Evolutionary conservation across 2,888 invertebrate species (phyloP).

Genomic region (Fabriciana adippe): DNA sequence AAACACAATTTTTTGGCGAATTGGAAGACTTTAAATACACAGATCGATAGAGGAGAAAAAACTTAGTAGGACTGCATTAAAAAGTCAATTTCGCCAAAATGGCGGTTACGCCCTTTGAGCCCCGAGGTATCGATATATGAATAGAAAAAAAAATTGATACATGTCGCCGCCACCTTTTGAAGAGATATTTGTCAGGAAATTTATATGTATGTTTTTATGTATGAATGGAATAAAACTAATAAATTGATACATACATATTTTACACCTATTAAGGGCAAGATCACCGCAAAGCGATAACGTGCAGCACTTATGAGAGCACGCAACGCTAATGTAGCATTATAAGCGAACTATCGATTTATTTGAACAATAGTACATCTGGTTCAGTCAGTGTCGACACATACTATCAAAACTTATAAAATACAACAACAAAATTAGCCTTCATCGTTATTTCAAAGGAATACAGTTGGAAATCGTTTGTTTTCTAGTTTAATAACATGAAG

Average conservation of each 20-base stretch:
- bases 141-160: no score
- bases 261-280: slow-evolving; percentile 22
- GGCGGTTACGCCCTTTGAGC: no score
- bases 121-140: no score
- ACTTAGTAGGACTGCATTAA: no score
- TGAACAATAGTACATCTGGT: slow-evolving; percentile 41
- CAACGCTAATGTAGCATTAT: slow-evolving; percentile 32
- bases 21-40: no score
- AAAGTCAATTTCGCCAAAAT: no score
- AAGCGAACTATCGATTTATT: slow-evolving; percentile 40
- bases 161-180: no score
- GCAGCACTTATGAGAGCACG: slow-evolving; percentile 23
- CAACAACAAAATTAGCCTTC: neutral
- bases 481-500: slow-evolving; percentile 18
- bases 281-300: slow-evolving; percentile 32
- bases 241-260: slow-evolving; percentile 4
- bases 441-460: slow-evolving; percentile 26
- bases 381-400: slow-evolving; percentile 40
- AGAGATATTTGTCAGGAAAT: neutral
- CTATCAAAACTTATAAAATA: slow-evolving; percentile 38
- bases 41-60: no score
- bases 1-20: no score
- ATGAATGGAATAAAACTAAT: neutral
- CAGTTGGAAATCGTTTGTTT: slow-evolving; percentile 27
- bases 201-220: neutral